Conservation (phyloP, 2,797 vertebrate species). For the Microtus agrestis region DNA sequence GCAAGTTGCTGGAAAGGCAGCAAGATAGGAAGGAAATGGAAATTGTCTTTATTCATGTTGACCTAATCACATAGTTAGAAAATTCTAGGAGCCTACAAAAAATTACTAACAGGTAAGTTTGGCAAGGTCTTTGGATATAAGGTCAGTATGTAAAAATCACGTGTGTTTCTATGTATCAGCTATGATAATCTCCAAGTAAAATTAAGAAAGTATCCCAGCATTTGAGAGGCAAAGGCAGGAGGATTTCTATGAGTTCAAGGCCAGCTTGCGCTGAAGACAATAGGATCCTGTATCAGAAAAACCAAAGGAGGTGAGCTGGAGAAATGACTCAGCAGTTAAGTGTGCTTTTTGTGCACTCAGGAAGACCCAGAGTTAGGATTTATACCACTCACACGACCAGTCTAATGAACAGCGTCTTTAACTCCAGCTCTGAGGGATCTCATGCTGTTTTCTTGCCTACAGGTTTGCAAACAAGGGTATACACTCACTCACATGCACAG, state of each 20-base stretch:
- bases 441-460: background rate
- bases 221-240: background rate
- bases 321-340: background rate
- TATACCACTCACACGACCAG: background rate
- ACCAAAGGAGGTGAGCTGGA: background rate
- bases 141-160: background rate
- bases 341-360: background rate
- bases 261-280: background rate
- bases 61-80: background rate
- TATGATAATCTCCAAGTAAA: background rate
- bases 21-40: background rate
- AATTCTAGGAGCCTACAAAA: background rate
- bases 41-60: background rate
- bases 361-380: background rate
- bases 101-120: background rate
- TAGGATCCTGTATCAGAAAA: background rate
- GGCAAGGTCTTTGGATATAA: constrained; percentile 2
- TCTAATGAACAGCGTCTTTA: background rate
- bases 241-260: background rate
- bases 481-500: background rate
- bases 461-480: background rate
- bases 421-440: background rate
- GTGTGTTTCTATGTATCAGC: background rate
- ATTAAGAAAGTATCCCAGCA: constrained; percentile 2
- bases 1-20: background rate